phyloP scores from a whole-genome alignment of 2,113 vertebrate genomes.

The Morphnarchus princeps region DNA sequence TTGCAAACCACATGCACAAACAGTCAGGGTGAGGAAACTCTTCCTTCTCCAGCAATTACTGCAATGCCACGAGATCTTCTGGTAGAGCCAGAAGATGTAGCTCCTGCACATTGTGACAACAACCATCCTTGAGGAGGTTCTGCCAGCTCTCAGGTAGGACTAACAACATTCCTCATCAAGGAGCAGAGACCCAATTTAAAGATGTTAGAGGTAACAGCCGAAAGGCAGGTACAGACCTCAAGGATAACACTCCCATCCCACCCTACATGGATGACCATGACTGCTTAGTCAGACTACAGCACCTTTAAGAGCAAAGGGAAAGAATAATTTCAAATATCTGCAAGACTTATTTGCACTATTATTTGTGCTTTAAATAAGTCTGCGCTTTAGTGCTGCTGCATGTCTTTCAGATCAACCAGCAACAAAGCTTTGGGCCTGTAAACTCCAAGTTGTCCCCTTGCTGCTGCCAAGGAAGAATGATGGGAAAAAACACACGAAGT shows the following conservation, averaged over 20 bases:
- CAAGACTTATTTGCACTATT: background rate
- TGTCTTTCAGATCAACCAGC: background rate
- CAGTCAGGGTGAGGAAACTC: background rate
- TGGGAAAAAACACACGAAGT: background rate
- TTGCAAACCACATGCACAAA: rapidly evolving
- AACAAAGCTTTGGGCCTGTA: background rate
- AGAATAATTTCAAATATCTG: background rate
- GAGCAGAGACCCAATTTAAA: background rate
- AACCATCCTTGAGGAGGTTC: background rate
- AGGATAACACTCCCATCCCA: background rate
- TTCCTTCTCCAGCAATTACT: background rate
- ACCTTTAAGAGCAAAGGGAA: background rate
- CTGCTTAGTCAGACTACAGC: background rate
- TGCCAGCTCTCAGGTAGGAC: background rate
- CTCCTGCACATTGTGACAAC: background rate
- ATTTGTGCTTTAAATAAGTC: background rate
- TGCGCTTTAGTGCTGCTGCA: background rate
- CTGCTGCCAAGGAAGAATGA: background rate
- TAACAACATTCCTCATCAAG: background rate
- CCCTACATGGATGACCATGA: background rate
- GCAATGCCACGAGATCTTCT: background rate
- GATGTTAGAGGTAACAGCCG: background rate
- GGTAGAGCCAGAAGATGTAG: background rate
- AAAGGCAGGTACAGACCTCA: background rate
- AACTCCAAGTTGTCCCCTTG: background rate